Evolutionary conservation across 2,113 vertebrate genomes (phyloP).

Genomic region (Melanotaenia duboulayi): DNA sequence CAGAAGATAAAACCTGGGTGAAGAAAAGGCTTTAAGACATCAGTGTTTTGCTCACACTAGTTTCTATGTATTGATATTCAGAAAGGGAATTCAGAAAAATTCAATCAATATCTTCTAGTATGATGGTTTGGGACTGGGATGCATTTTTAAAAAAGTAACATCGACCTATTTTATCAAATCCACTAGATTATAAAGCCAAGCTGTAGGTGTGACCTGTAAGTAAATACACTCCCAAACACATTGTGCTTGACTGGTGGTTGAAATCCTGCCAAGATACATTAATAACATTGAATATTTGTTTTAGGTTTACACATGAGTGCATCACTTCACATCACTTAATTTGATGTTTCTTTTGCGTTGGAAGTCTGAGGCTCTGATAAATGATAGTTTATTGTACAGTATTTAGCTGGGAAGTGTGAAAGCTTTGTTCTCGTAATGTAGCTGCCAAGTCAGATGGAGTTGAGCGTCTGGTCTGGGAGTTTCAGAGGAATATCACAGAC

Average conservation of each 20-base stretch:
- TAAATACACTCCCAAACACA: not conserved
- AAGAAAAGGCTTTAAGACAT: not conserved
- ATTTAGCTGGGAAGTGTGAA: conserved; percentile 61
- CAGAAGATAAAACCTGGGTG: not conserved
- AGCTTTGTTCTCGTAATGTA: conserved; percentile 66
- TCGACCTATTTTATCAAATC: conserved; percentile 32
- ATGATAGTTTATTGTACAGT: conserved; percentile 62
- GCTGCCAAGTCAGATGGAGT: conserved; percentile 79
- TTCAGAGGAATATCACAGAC: conserved; percentile 79
- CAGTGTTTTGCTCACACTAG: not conserved
- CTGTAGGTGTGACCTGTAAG: not conserved
- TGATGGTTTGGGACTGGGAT: not conserved
- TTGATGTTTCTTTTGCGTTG: conserved; percentile 16
- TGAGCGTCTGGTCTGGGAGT: conserved; percentile 79
- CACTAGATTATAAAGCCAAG: not conserved
- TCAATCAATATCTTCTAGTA: not conserved
- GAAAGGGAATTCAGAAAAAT: conserved; percentile 2
- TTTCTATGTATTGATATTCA: not conserved
- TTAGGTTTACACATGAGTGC: not conserved
- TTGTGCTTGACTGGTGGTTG: not conserved
- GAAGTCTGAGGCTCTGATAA: conserved; percentile 40
- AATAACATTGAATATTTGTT: not conserved
- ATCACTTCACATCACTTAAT: not conserved
- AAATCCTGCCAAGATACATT: conserved; percentile 13
- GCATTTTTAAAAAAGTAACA: conserved; percentile 4